Evolutionary conservation across 2,797 vertebrate genomes (phyloP), one percentile per base, ranked within the genome.

Genomic region (Sebastes taczanowskii): DNA sequence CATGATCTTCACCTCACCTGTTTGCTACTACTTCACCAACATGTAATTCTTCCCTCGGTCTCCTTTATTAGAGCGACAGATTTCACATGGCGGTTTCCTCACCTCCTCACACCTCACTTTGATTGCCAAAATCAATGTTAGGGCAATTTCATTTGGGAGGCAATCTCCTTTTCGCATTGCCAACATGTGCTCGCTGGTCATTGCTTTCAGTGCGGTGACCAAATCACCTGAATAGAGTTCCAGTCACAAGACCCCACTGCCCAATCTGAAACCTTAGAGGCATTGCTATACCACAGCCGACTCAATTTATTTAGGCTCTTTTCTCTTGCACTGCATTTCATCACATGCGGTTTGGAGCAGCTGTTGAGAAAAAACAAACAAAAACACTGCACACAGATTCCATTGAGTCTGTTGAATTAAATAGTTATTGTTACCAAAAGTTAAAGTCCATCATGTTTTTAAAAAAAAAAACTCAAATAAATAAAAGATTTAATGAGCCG

Each of bases 301-400:
- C 67, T 88, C 77, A 66, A 75, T 83, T 81, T 85, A 74, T 81
- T 88, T 74, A 80, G 42, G 35, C 67, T 74, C 53, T 83, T 79
- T 88, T 89, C 70, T 84, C 80, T 90, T 88, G 83, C 80, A 80
- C 42, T 56, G 64, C 60, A 78, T 91, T 93, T 88, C 83, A 89
- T 89, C 85, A 85, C 79, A 78, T 70, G 25, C 30, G 6, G 49
- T 71, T 32, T 61, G 32, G 20, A 81, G 65, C 66, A 52, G 80
- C 49, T 80, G 74, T 77, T 49, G 67, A 58, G 11, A 32, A 71
- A 23, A 49, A 23, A 69, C 71, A 60, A 69, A 53, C 49, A 53
- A 22, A 55, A 75, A 59, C 3, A 35, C 30, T 42, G 16, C 23
- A 53, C 27, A 75, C 56, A 58, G 59, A 88, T 72, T 81, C 58